Base-by-base conservation (phyloP, 2,888 invertebrate species). In the Uropetala carovei region DNA sequence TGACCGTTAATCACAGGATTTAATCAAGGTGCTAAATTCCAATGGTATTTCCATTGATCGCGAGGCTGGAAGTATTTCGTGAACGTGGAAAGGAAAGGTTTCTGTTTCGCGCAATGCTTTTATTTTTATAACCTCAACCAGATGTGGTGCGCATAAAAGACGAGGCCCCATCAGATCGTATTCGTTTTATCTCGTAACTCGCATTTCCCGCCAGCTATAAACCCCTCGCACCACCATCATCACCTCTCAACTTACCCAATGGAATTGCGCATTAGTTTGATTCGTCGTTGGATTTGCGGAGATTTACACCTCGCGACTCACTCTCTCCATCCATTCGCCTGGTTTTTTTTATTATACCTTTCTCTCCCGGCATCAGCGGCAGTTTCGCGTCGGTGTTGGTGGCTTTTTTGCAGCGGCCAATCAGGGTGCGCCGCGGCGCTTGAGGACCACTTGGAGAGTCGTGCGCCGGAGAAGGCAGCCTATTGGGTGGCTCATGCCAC, bases 361-460 rank as follows among this genome's bases (percentile, higher is more conserved):
- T 86, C 86, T 59, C 58, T 22, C 59, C 13, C 30, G 43, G 58
- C n/a, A 57, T 9, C 58, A 27, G 86, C 13, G 86, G 13, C 14
- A 27, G 59, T 27, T 58, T 86, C 59, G 22, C 59, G 11, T 18
- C 13, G 58, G 14, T 57, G 58, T 27, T 30, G n/a, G 9, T 11
- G 59, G 14, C 14, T 60, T 59, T 86, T 86, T 86, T 30, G 59
- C 83, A 14, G 18, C 18, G 64, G 27, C 89, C 89, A 89, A 89
- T 89, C n/a, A 56, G 64, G 56, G 22, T 64, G 89, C 68, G 14
- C 89, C 14, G n/a, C 89, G 60, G 89, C 43, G 30, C 64, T 89
- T 18, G 86, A 86, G 86, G 86, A 60, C 86, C 86, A 86, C 86
- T 86, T 64, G 86, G 59, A 22, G 86, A 60, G 27, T 30, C 60